Evolutionary conservation across 2,888 invertebrate genomes (phyloP).

Genomic region (Cephus runcator): DNA sequence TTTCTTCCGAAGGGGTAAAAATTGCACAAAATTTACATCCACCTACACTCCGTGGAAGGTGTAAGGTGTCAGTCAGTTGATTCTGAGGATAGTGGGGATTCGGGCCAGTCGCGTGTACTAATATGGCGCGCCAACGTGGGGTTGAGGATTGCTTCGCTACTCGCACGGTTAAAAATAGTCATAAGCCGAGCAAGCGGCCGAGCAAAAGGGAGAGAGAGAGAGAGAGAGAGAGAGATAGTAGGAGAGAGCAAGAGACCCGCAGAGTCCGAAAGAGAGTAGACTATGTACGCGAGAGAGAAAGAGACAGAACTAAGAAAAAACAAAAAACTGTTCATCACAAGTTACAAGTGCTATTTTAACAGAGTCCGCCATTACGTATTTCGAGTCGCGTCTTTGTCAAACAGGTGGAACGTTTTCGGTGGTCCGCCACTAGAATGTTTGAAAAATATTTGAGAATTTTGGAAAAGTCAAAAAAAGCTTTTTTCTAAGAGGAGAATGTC

Average conservation of each 20-base stretch:
- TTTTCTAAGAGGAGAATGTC: neutral
- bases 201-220: slow-evolving; percentile 37
- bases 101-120: slow-evolving; percentile 62
- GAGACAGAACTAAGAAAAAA: slow-evolving; percentile 8
- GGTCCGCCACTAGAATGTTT: neutral
- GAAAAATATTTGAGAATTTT: neutral
- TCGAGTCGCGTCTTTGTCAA: slow-evolving; percentile 3
- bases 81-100: slow-evolving; percentile 61
- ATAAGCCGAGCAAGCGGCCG: slow-evolving; percentile 52
- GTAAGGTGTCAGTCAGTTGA: slow-evolving; percentile 60
- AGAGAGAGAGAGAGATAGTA: slow-evolving; percentile 22
- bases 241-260: slow-evolving; percentile 11
- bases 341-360: slow-evolving; percentile 25
- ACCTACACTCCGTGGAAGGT: slow-evolving; percentile 53
- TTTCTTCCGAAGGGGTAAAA: slow-evolving; percentile 6
- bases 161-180: slow-evolving; percentile 62
- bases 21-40: slow-evolving; percentile 23
- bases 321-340: neutral
- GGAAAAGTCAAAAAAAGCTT: neutral
- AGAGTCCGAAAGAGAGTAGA: slow-evolving; percentile 1
- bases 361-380: slow-evolving; percentile 16
- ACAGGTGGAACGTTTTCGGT: slow-evolving; percentile 33
- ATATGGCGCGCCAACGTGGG: slow-evolving; percentile 63
- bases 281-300: slow-evolving; percentile 7
- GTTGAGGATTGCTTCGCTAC: slow-evolving; percentile 58